Evolutionary conservation across 37 sponge, comb jelly and placozoan species (phyloP).

Genomic region (Crambe crambe): DNA sequence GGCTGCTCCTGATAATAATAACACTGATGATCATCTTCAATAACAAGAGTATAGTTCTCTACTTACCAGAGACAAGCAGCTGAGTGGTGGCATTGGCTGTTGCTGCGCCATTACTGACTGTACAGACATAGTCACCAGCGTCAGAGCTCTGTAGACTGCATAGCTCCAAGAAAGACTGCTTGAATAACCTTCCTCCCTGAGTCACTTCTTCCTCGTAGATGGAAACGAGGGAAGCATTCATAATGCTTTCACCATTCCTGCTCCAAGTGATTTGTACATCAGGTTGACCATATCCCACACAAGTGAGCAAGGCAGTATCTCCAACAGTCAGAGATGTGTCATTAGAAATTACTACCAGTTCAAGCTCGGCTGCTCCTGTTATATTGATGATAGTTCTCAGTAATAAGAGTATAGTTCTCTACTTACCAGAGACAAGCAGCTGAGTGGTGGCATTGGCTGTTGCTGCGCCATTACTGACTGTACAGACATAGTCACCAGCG

Average conservation of each 20-base stretch:
- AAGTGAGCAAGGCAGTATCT: slow-evolving; percentile 2
- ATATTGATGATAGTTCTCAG: not conserved
- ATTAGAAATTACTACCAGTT: slow-evolving; percentile 6
- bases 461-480: not conserved
- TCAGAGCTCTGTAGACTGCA: slow-evolving; percentile 19
- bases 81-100: not conserved
- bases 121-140: slow-evolving; percentile 15
- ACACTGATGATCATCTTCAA: no score
- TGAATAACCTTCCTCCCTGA: not conserved
- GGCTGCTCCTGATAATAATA: no score
- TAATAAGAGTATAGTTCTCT: not conserved
- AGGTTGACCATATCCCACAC: slow-evolving; percentile 26
- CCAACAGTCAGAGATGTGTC: slow-evolving; percentile 13
- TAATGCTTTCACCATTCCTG: slow-evolving; percentile 3
- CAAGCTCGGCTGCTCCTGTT: not conserved
- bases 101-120: not conserved
- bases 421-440: not conserved
- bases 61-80: not conserved
- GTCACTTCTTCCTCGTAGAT: slow-evolving; percentile 18
- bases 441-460: not conserved
- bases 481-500: slow-evolving; percentile 8
- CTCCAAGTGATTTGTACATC: slow-evolving; percentile 15
- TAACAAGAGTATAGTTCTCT: no score
- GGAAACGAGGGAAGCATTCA: slow-evolving; percentile 16
- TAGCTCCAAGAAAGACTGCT: slow-evolving; percentile 28